Evolutionary conservation across 2,888 invertebrate species (phyloP).

Genomic region (Ceramica pisi): DNA sequence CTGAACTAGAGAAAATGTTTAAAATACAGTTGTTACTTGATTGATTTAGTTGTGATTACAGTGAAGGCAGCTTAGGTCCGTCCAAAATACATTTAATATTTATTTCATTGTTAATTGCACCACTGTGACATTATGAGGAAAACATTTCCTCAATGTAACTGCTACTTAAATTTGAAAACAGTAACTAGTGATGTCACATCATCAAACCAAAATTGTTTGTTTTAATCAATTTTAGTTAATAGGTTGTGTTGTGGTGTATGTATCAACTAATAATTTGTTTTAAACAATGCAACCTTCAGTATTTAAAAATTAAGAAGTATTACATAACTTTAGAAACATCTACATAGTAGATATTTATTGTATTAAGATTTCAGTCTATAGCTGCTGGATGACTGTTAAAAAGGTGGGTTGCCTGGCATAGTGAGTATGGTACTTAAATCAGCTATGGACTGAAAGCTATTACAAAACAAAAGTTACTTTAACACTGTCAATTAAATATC

Average conservation of each 20-base stretch:
- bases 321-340: constrained; percentile 59
- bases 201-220: constrained; percentile 30
- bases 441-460: constrained; percentile 15
- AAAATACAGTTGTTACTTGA: constrained; percentile 88
- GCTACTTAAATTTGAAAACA: not conserved
- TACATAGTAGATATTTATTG: constrained; percentile 64
- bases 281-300: constrained; percentile 64
- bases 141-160: constrained; percentile 2
- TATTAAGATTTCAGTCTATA: constrained; percentile 28
- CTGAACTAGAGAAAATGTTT: constrained; percentile 88
- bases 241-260: constrained; percentile 72
- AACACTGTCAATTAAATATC: constrained; percentile 18
- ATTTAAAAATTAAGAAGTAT: constrained; percentile 69
- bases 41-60: constrained; percentile 75
- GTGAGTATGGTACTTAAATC: constrained; percentile 21
- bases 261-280: constrained; percentile 68
- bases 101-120: constrained; percentile 47
- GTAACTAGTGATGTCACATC: not conserved
- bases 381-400: constrained; percentile 16
- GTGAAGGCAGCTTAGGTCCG: constrained; percentile 75
- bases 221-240: constrained; percentile 45
- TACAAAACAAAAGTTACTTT: constrained; percentile 9
- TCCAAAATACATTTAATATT: constrained; percentile 70
- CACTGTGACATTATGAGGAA: constrained; percentile 11
- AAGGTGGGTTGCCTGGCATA: constrained; percentile 15